These are phyloP conservation scores for Eclectus roratus DNA, from an alignment of 2,113 vertebrate species.

Conservation along the genomic window DNA sequence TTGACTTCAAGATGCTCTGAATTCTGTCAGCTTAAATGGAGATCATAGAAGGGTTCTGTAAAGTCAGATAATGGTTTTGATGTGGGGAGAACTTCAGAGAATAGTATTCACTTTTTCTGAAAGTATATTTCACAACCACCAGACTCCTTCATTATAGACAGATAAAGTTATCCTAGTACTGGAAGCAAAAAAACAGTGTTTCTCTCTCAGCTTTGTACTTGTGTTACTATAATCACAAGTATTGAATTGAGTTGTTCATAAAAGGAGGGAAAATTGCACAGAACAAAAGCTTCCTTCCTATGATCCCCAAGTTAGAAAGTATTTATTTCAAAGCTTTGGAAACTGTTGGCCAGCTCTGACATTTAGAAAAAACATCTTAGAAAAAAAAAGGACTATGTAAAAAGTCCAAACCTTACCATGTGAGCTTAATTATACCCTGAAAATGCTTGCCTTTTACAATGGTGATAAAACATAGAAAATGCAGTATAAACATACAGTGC, in stretches of 20 bases:
- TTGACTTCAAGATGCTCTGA: background rate
- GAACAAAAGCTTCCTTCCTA: background rate
- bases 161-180: background rate
- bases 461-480: background rate
- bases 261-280: background rate
- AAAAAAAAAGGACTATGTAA: background rate
- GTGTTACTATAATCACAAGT: background rate
- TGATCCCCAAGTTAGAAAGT: background rate
- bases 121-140: background rate
- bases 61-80: background rate
- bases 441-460: background rate
- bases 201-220: background rate
- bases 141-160: background rate
- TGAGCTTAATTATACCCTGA: background rate
- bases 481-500: background rate
- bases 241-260: background rate
- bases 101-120: background rate
- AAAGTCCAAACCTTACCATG: background rate
- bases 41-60: background rate
- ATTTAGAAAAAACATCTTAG: background rate
- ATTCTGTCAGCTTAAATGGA: background rate
- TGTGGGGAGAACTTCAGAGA: background rate
- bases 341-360: background rate
- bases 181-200: background rate
- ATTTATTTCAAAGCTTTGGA: background rate